A percentile compares a stretch with the other conserved stretches of the same genome.
These are phyloP conservation scores for Tamias sibiricus DNA, from an alignment of 2,113 vertebrate species.

Conservation along the genomic window DNA sequence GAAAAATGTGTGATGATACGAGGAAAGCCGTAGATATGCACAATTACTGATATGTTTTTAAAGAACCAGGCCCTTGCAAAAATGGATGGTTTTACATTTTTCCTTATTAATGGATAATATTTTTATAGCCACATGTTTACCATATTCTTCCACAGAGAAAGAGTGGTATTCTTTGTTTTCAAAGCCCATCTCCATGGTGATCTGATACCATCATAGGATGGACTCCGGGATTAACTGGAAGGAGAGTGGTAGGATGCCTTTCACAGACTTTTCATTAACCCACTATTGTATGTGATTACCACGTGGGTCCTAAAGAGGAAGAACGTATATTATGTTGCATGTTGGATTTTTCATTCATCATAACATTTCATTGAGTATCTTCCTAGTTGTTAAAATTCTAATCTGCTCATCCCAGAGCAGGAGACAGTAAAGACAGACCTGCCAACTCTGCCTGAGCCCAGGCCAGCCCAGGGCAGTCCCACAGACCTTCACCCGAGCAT, in stretches of 20 bases:
- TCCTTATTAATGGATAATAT: not conserved
- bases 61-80: not conserved
- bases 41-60: not conserved
- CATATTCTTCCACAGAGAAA: conserved; percentile 83
- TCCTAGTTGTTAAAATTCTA: no score
- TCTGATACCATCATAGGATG: conserved; percentile 79
- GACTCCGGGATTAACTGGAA: conserved; percentile 80
- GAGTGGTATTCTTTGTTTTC: conserved; percentile 54
- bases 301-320: conserved; percentile 77
- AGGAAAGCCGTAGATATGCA: not conserved
- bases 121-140: conserved; percentile 65
- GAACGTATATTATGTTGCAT: not conserved
- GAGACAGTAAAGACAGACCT: no score
- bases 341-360: not conserved
- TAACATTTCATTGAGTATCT: not conserved
- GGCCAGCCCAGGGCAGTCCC: no score
- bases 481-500: no score
- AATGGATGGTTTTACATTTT: not conserved
- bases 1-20: not conserved
- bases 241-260: conserved; percentile 71
- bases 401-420: no score
- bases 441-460: no score
- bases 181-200: conserved; percentile 54
- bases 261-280: conserved; percentile 63
- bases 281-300: conserved; percentile 83